Evolutionary conservation across 2,797 vertebrate genomes (phyloP).

Genomic region (Delichon dasypus): DNA sequence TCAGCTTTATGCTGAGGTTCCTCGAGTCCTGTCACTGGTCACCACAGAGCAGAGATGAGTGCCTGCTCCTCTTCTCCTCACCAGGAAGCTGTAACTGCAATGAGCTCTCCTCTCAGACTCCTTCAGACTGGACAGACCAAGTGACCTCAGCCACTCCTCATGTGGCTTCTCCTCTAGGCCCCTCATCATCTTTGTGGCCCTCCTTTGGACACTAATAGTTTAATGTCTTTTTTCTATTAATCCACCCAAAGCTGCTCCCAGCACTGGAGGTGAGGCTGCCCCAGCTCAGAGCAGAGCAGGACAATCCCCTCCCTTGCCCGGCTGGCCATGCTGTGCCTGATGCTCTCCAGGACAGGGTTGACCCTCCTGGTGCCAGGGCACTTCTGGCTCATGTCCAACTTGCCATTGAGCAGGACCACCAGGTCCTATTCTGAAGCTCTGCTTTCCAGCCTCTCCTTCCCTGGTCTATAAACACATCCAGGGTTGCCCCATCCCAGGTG

Average conservation of each 20-base stretch:
- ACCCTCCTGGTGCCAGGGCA: background rate
- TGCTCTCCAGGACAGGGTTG: accelerated
- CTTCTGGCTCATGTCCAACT: accelerated
- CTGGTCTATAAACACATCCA: too few species aligned
- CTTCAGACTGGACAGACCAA: background rate
- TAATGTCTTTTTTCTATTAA: background rate
- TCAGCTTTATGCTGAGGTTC: background rate
- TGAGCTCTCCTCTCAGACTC: background rate
- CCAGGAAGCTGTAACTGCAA: accelerated
- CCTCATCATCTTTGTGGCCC: accelerated
- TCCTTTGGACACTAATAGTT: background rate
- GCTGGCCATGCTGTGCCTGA: background rate
- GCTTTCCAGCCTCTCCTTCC: background rate
- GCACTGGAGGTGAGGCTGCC: accelerated
- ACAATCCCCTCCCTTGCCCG: background rate
- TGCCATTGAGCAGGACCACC: accelerated
- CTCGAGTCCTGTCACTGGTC: background rate
- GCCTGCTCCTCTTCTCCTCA: background rate
- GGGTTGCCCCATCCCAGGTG: background rate
- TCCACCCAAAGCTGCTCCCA: accelerated
- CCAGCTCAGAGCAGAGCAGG: accelerated
- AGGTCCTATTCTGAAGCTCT: accelerated
- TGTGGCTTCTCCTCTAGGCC: accelerated
- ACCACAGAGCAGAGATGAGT: accelerated
- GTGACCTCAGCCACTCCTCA: background rate